phyloP scores from a whole-genome alignment of 2,113 vertebrate genomes.

The Larimichthys polyactis region DNA sequence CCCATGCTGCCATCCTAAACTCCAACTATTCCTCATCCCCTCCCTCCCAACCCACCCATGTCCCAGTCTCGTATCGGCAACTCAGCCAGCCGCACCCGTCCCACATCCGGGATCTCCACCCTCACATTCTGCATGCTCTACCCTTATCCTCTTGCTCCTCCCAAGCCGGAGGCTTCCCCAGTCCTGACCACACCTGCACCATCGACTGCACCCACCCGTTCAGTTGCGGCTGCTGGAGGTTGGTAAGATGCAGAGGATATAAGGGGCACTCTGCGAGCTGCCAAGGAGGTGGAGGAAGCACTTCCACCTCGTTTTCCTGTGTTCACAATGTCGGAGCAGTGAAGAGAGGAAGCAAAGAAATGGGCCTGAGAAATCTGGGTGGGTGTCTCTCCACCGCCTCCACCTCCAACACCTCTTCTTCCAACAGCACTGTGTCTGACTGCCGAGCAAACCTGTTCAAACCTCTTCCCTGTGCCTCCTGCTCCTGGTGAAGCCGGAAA shows the following conservation, averaged over 20 bases:
- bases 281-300: conserved; percentile 72
- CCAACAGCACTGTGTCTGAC: conserved; percentile 85
- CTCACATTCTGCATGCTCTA: conserved; percentile 76
- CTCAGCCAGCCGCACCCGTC: conserved; percentile 67
- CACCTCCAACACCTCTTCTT: conserved; percentile 86
- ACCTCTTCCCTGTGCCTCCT: conserved; percentile 83
- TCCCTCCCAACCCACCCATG: conserved; percentile 66
- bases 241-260: conserved; percentile 81
- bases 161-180: conserved; percentile 80
- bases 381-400: conserved; percentile 86
- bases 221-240: conserved; percentile 86
- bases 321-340: conserved; percentile 69
- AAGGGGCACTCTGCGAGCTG: conserved; percentile 72
- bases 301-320: conserved; percentile 81
- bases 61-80: conserved; percentile 71
- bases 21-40: conserved; percentile 71
- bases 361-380: conserved; percentile 83
- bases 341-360: conserved; percentile 70
- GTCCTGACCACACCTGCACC: conserved; percentile 86
- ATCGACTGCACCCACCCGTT: conserved; percentile 85
- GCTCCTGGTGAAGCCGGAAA: conserved; percentile 78
- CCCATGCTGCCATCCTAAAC: conserved; percentile 83
- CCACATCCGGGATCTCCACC: conserved; percentile 72
- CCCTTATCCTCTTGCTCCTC: conserved; percentile 81
- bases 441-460: conserved; percentile 78